Evolutionary conservation across 1,140 invertebrate species (phyloP).

Genomic region (Potamilus streckersoni): DNA sequence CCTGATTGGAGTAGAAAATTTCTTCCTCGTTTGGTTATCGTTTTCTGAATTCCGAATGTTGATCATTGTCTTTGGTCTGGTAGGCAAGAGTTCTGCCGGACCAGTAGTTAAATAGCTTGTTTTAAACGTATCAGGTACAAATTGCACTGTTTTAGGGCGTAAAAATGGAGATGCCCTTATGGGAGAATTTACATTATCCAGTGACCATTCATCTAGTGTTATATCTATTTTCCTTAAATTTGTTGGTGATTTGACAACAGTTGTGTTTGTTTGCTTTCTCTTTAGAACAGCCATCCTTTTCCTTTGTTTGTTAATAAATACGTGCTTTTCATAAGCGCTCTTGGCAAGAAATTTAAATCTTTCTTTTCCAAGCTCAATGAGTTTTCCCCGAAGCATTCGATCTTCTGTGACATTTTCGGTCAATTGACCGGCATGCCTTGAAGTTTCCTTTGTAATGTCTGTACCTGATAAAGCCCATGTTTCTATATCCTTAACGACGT

Average conservation of each 20-base stretch:
- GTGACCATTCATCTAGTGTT: background rate
- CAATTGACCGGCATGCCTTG: constrained; percentile 7
- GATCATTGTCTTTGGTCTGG: constrained; percentile 5
- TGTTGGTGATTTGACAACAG: background rate
- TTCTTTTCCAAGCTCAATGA: constrained; percentile 32
- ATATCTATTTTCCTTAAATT: background rate
- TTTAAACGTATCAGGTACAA: constrained; percentile 2
- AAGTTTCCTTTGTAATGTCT: constrained; percentile 1
- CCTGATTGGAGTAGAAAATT: background rate
- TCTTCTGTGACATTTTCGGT: constrained; percentile 21
- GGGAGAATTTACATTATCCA: background rate
- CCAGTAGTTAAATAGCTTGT: constrained; percentile 4
- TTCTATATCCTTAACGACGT: constrained; percentile 23
- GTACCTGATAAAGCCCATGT: constrained; percentile 22
- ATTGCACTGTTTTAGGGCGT: constrained; percentile 26
- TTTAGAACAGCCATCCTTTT: constrained; percentile 6
- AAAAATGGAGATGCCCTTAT: constrained; percentile 4
- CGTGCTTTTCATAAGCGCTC: constrained; percentile 19
- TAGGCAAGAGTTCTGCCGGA: background rate
- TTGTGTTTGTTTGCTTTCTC: constrained; percentile 4
- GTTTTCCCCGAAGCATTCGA: constrained; percentile 7
- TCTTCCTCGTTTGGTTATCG: constrained; percentile 1
- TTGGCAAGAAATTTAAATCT: constrained; percentile 20
- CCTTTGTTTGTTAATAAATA: constrained; percentile 24
- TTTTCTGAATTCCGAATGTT: background rate